Conservation (phyloP, 2,113 vertebrate species). For the Ornithorhynchus anatinus region DNA sequence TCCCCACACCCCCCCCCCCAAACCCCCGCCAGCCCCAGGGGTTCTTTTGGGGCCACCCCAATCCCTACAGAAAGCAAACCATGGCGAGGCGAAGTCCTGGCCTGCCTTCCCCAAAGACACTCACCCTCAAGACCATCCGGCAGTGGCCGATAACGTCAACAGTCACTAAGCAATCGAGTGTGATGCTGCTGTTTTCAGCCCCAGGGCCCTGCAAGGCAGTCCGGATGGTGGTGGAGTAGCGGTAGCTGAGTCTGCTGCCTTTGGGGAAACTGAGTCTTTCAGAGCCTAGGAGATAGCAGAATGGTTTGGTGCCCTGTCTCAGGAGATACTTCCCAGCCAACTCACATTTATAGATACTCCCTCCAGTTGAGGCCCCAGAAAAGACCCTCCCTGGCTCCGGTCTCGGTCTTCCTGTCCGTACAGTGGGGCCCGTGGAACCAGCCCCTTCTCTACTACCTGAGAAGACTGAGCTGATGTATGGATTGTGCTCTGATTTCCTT, state of each 20-base stretch:
- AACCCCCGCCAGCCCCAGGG: rapidly evolving
- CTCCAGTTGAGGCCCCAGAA: no score
- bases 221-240: conserved; percentile 72
- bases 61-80: no score
- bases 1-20: not conserved
- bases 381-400: not conserved
- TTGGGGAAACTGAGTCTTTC: conserved; percentile 50
- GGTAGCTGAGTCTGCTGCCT: conserved; percentile 76
- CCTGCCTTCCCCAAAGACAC: conserved; percentile 22
- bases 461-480: no score
- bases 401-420: not conserved
- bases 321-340: not conserved
- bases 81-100: no score
- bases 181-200: conserved; percentile 69
- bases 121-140: conserved; percentile 79
- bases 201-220: conserved; percentile 68
- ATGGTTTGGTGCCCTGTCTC: not conserved
- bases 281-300: conserved; percentile 37
- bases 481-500: no score
- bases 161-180: conserved; percentile 77
- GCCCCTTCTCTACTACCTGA: no score
- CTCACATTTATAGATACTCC: not conserved
- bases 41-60: no score
- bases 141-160: conserved; percentile 77
- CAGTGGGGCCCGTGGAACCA: no score